Conservation (phyloP, 2,888 invertebrate species). For the Mythimna impura region DNA sequence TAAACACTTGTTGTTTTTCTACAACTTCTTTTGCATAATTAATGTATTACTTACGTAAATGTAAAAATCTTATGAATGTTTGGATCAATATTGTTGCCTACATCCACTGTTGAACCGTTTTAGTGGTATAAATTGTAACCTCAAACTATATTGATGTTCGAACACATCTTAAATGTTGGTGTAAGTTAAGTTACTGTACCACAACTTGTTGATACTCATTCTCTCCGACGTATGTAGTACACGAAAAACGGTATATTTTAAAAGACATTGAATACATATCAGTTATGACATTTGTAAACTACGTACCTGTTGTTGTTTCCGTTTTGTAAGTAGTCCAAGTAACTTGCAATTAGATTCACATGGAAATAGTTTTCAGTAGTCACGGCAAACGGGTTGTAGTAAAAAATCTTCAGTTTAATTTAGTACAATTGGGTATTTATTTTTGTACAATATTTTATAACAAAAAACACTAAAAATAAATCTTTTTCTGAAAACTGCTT, state of each 20-base stretch:
- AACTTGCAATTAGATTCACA: constrained; percentile 38
- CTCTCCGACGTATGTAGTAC: constrained; percentile 34
- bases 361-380: constrained; percentile 49
- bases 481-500: no score
- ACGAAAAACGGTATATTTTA: constrained; percentile 43
- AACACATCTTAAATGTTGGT: constrained; percentile 24
- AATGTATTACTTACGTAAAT: constrained; percentile 48
- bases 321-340: constrained; percentile 29
- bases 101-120: constrained; percentile 62
- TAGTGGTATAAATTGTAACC: constrained; percentile 51
- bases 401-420: constrained; percentile 1
- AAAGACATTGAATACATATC: constrained; percentile 60
- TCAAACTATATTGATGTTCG: constrained; percentile 43
- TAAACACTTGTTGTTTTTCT: constrained; percentile 54
- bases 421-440: not conserved
- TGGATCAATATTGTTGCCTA: constrained; percentile 65
- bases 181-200: constrained; percentile 28
- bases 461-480: no score
- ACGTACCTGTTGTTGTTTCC: constrained; percentile 63
- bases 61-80: constrained; percentile 65
- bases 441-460: no score
- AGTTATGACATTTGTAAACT: constrained; percentile 55
- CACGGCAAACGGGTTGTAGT: constrained; percentile 53
- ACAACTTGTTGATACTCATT: constrained; percentile 36
- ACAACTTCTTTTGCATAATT: constrained; percentile 60